Percentiles rank a stretch among this genome's conserved stretches.
phyloP scores from a whole-genome alignment of 37 sponge, comb jelly and placozoan genomes.

The Aplysina aerophoba region DNA sequence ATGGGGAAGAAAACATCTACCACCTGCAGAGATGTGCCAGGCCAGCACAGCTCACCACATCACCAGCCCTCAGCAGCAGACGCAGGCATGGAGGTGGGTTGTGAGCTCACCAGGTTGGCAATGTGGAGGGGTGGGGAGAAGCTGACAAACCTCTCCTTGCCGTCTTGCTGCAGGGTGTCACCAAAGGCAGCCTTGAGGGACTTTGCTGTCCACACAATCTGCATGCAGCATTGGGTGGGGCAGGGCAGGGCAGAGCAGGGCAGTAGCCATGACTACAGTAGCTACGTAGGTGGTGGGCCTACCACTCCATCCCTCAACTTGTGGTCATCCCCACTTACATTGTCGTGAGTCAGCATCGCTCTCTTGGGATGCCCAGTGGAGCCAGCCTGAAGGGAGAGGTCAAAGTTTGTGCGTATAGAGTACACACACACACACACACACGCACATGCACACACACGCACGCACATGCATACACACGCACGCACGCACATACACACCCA shows the following conservation, averaged over 20 bases:
- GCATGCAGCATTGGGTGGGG: neutral
- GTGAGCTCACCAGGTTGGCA: neutral
- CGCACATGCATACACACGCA: neutral
- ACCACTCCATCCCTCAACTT: neutral
- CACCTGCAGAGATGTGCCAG: no score
- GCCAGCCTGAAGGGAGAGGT: slow-evolving; percentile 21
- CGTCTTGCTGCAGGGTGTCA: neutral
- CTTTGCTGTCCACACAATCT: slow-evolving; percentile 64
- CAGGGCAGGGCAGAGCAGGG: no score
- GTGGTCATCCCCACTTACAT: slow-evolving; percentile 28
- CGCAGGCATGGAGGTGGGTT: no score
- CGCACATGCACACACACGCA: neutral
- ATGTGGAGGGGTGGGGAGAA: neutral
- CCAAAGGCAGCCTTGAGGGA: slow-evolving; percentile 21
- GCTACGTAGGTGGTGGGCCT: no score
- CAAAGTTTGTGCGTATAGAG: no score
- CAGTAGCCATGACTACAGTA: no score
- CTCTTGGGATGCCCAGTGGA: slow-evolving; percentile 36
- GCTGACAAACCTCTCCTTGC: slow-evolving; percentile 13
- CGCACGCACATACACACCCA: neutral
- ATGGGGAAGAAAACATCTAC: slow-evolving; percentile 18
- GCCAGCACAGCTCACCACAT: neutral
- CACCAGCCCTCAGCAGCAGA: no score
- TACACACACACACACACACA: neutral
- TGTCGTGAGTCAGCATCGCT: slow-evolving; percentile 50